A percentile compares a stretch with the other conserved stretches of the same genome.
These are phyloP conservation scores for Puffinus mauretanicus DNA, from an alignment of 2,113 vertebrate species.

Conservation along the genomic window DNA sequence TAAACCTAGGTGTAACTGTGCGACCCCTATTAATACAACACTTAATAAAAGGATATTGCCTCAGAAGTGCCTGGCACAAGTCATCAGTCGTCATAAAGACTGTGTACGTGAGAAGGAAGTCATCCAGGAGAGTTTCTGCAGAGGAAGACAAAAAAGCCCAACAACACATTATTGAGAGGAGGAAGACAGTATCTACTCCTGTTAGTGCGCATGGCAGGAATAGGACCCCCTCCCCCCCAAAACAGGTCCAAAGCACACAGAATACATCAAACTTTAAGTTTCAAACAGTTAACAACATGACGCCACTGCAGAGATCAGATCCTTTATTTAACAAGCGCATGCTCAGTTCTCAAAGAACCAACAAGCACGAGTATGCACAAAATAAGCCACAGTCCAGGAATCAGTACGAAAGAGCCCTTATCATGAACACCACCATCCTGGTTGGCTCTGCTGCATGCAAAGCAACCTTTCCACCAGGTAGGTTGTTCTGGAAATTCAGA, in stretches of 20 bases:
- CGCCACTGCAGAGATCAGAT: background rate
- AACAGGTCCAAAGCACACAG: background rate
- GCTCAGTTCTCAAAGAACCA: background rate
- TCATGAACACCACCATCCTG: background rate
- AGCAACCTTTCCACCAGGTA: background rate
- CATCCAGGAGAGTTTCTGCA: slow-evolving; percentile 91
- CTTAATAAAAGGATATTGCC: slow-evolving; percentile 92
- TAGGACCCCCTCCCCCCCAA: fast-evolving
- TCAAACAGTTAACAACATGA: background rate
- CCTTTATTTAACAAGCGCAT: background rate
- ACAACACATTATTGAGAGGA: background rate
- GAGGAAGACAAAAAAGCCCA: slow-evolving; percentile 53
- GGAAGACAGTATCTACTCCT: background rate
- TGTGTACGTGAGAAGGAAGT: slow-evolving; percentile 94
- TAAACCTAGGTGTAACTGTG: background rate
- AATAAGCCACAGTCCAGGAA: background rate
- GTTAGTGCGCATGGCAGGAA: background rate
- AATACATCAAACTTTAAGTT: background rate
- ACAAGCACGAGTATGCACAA: background rate
- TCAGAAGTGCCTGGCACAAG: slow-evolving; percentile 92
- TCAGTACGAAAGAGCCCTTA: background rate
- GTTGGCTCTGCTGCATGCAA: background rate
- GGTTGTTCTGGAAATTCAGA: background rate
- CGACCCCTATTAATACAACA: background rate
- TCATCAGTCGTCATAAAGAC: slow-evolving; percentile 97